Evolutionary conservation across 2,113 vertebrate species (phyloP).

Genomic region (Cricetomys ansorgei): DNA sequence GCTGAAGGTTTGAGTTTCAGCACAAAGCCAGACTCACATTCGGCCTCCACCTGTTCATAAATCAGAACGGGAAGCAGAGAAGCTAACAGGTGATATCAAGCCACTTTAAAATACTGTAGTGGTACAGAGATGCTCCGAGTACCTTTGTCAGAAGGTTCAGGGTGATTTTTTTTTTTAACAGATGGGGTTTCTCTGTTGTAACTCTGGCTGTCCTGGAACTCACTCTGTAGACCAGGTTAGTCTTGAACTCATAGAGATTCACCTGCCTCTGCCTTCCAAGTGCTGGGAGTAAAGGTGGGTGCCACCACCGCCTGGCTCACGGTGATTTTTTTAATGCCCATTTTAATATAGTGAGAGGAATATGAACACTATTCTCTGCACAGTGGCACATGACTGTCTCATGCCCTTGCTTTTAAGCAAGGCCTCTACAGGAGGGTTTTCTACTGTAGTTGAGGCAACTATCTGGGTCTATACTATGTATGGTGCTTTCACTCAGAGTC

Average conservation of each 20-base stretch:
- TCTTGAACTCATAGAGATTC: too few species aligned
- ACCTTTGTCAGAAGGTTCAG: rapidly evolving
- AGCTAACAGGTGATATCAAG: neutral
- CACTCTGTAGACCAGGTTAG: too few species aligned
- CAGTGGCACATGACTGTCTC: neutral
- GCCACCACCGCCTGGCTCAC: too few species aligned
- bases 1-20: neutral
- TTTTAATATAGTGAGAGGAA: neutral
- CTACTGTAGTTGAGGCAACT: neutral
- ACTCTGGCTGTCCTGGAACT: too few species aligned
- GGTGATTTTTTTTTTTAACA: neutral
- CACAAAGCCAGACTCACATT: neutral
- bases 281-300: too few species aligned
- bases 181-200: too few species aligned
- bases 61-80: neutral
- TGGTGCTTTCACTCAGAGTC: neutral
- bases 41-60: neutral
- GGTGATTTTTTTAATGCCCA: neutral
- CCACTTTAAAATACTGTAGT: too few species aligned
- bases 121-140: neutral
- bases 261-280: too few species aligned
- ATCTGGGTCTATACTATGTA: neutral
- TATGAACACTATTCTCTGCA: neutral
- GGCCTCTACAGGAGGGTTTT: neutral
- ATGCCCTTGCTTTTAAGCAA: neutral